Evolutionary conservation across 2,113 vertebrate genomes (phyloP).

Genomic region (Tetrax tetrax): DNA sequence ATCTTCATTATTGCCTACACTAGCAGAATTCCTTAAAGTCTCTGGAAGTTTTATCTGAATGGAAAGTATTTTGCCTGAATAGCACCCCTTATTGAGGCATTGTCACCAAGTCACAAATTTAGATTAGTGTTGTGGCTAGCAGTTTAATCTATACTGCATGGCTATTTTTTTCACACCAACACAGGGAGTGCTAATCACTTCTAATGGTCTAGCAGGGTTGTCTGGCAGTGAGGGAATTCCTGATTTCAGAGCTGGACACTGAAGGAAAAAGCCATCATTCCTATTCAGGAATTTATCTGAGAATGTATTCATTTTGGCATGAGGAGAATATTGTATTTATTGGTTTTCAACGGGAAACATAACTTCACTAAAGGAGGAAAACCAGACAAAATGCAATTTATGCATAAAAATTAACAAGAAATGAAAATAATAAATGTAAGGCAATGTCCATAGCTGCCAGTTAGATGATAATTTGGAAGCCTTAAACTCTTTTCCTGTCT

Average conservation of each 20-base stretch:
- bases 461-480: neutral
- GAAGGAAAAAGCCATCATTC: neutral
- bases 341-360: neutral
- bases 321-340: neutral
- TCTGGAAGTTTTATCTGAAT: constrained; percentile 48
- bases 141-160: neutral
- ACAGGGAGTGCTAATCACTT: neutral
- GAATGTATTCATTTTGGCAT: neutral
- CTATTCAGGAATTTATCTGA: neutral
- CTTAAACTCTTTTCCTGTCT: neutral
- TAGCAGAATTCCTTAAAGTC: constrained; percentile 29
- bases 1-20: constrained; percentile 36
- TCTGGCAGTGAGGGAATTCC: neutral
- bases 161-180: neutral
- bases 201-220: neutral
- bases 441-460: neutral
- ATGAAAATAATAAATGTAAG: neutral
- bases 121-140: constrained; percentile 55
- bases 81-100: constrained; percentile 48
- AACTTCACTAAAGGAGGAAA: neutral
- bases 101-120: constrained; percentile 46
- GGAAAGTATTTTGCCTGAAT: constrained; percentile 51
- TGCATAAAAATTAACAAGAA: neutral
- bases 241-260: neutral
- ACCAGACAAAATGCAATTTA: neutral